Evolutionary conservation across 2,113 vertebrate genomes (phyloP), one percentile per base, ranked within the genome.

Genomic region (Prochilodus magdalenae): DNA sequence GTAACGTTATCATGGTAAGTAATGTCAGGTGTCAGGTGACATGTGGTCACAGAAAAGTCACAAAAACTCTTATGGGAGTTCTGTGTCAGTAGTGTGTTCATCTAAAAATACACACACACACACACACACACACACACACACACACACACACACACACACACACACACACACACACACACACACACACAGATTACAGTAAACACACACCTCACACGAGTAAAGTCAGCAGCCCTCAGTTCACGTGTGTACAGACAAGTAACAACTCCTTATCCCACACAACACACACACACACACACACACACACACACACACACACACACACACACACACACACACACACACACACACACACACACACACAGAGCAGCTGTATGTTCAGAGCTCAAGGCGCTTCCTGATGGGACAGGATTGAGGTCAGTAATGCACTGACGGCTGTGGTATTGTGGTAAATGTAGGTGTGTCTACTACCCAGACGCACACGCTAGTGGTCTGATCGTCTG

Each of bases 111-210:
- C 22, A 53, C 47, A 67, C 29, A 53, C 5, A 53, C 60, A 16
- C 71, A 26, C 13, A 65, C 5, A 29, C 5, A 29, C 22, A 62
- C 47, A 53, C 47, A 67, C 29, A 53, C 5, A 53, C 60, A 16
- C 71, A 26, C 13, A 65, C 5, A 29, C 5, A 29, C 22, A 62
- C 4, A 44, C 20, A 44, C 22, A n/a, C 33, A 44, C 18, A 3
- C 36, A 13, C 10, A 2, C 74, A 66, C 12, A 67, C 63, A 53
- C 47, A 67, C 29, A 53, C 5, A 53, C 60, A 16, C 71, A 26
- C 1, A 5, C 27, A 27, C 93, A 26, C 49, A 94, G 96, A 96
- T 96, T 96, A 96, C 91, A 89, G 88, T 95, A 96, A 96, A 95
- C 91, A 92, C 91, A 95, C 90, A 92, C 73, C n/a, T 87, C 89